Conservation (phyloP, 2,113 vertebrate genomes). For the Brachyhypopomus gauderio region DNA sequence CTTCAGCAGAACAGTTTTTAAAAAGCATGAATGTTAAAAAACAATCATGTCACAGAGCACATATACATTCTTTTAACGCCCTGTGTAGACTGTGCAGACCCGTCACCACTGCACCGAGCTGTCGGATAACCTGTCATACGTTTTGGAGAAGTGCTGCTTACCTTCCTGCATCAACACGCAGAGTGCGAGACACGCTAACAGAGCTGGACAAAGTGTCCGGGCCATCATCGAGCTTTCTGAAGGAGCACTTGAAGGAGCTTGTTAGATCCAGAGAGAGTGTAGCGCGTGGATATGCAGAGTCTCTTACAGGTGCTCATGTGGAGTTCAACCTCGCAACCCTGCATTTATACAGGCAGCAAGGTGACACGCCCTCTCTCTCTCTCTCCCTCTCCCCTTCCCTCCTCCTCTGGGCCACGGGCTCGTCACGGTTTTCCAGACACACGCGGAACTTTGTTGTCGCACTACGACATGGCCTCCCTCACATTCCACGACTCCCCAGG, state of each 20-base stretch:
- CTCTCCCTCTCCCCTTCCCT: background rate
- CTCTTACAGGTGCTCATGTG: constrained; percentile 72
- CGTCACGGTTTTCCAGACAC: background rate
- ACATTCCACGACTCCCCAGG: constrained; percentile 43
- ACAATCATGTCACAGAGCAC: too few relatives aligned
- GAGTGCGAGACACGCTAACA: constrained; percentile 58
- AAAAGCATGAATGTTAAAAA: too few relatives aligned
- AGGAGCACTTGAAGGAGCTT: constrained; percentile 4
- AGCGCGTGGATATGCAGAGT: constrained; percentile 17
- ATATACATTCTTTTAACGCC: background rate
- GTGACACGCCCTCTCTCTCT: background rate
- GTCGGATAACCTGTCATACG: too few relatives aligned
- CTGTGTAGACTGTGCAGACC: background rate
- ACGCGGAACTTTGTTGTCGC: constrained; percentile 42
- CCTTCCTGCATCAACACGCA: constrained; percentile 66
- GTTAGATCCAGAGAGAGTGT: constrained; percentile 12
- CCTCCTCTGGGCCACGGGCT: constrained; percentile 40
- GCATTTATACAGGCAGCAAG: constrained; percentile 63
- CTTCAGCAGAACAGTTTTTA: too few relatives aligned
- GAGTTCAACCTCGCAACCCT: constrained; percentile 31
- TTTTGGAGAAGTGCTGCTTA: constrained; percentile 48
- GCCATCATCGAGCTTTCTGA: constrained; percentile 58
- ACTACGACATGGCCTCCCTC: constrained; percentile 40
- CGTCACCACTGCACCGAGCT: background rate
- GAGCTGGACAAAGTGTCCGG: constrained; percentile 44